phyloP scores from a whole-genome alignment of 2,888 invertebrate genomes.

The Rotaria macrura region DNA sequence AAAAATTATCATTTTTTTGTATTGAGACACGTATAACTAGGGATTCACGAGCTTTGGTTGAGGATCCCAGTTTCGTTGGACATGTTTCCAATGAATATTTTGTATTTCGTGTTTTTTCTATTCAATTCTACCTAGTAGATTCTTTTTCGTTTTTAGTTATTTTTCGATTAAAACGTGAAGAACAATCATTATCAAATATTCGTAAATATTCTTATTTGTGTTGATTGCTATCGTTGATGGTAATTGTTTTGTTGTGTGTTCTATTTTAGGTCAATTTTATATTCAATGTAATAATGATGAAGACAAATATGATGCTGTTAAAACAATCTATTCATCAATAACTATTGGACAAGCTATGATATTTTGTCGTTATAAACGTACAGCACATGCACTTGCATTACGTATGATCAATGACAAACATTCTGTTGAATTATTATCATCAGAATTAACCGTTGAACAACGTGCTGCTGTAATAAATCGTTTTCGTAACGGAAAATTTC shows the following conservation, averaged over 20 bases:
- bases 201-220: not conserved
- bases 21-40: too few relatives aligned
- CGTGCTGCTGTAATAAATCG: constrained; percentile 77
- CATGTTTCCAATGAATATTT: too few relatives aligned
- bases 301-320: constrained; percentile 81
- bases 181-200: constrained; percentile 88
- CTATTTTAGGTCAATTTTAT: constrained; percentile 90
- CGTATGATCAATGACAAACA: constrained; percentile 84
- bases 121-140: not conserved
- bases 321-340: constrained; percentile 87
- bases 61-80: too few relatives aligned
- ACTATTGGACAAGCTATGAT: constrained; percentile 95
- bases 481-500: constrained; percentile 80
- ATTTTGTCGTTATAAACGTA: constrained; percentile 81
- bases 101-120: not conserved
- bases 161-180: constrained; percentile 66
- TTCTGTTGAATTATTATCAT: constrained; percentile 80
- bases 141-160: constrained; percentile 57
- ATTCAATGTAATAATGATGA: constrained; percentile 73
- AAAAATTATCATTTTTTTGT: too few relatives aligned
- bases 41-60: too few relatives aligned
- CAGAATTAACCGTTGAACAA: constrained; percentile 83
- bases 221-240: too few relatives aligned
- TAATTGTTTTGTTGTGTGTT: too few relatives aligned
- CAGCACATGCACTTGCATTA: constrained; percentile 74